Percentiles rank a stretch among this genome's conserved stretches.
phyloP scores from a whole-genome alignment of 2,797 vertebrate genomes.

The Ptychadena robeensis region DNA sequence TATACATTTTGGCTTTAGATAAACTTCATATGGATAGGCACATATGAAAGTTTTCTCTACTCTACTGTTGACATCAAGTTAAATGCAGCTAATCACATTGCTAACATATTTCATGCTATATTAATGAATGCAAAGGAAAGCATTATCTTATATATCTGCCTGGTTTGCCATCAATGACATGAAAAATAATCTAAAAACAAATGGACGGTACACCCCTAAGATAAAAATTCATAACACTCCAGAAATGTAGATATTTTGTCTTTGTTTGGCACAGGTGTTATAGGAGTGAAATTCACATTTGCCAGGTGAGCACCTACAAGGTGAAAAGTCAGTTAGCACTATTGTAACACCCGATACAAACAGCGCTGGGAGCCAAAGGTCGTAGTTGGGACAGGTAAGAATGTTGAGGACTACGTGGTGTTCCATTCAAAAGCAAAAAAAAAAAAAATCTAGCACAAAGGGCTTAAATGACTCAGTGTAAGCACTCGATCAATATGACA shows the following conservation, averaged over 20 bases:
- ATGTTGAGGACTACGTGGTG: constrained; percentile 78
- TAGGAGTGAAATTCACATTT: constrained; percentile 74
- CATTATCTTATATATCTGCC: background rate
- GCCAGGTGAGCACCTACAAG: constrained; percentile 69
- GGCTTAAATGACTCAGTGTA: constrained; percentile 73
- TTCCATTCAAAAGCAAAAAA: constrained; percentile 80
- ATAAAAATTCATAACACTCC: constrained; percentile 12
- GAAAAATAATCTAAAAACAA: no score
- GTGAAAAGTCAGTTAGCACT: constrained; percentile 76
- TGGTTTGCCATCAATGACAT: background rate
- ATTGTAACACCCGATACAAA: constrained; percentile 68
- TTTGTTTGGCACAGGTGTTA: constrained; percentile 76
- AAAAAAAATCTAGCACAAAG: constrained; percentile 77
- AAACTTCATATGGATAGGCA: no score
- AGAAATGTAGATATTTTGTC: constrained; percentile 11
- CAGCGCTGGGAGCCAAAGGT: constrained; percentile 73
- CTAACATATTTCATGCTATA: no score
- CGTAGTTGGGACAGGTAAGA: constrained; percentile 64
- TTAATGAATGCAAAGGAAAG: no score
- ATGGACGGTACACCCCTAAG: no score
- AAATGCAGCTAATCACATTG: no score
- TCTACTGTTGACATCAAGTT: no score
- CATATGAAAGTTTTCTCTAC: no score
- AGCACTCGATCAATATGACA: constrained; percentile 70
- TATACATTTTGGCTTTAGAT: no score